These are phyloP conservation scores for Synanthedon myopaeformis DNA, from an alignment of 2,888 invertebrate genomes.

Conservation along the genomic window DNA sequence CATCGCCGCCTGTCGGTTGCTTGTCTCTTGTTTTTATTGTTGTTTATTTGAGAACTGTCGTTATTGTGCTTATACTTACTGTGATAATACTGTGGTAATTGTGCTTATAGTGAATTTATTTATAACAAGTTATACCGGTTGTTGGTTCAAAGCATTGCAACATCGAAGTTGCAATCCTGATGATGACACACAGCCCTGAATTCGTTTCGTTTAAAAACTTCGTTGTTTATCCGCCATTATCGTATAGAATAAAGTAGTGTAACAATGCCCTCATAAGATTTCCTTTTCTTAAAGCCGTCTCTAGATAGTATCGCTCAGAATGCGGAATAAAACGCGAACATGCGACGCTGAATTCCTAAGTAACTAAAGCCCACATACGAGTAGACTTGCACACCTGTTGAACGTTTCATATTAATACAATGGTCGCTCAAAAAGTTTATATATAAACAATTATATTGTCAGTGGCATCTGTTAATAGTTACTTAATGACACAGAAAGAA, in stretches of 20 bases:
- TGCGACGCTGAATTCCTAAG: constrained; percentile 18
- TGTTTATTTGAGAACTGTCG: not conserved
- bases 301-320: constrained; percentile 5
- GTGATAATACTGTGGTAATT: too few relatives aligned
- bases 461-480: too few relatives aligned
- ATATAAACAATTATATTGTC: constrained; percentile 1
- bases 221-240: too few relatives aligned
- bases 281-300: not conserved
- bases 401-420: constrained; percentile 1
- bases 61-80: too few relatives aligned
- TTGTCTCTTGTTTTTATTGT: not conserved
- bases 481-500: constrained; percentile 11
- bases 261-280: not conserved
- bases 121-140: too few relatives aligned
- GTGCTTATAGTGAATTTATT: too few relatives aligned
- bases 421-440: not conserved
- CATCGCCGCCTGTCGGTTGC: constrained; percentile 41
- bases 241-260: too few relatives aligned
- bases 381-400: constrained; percentile 32
- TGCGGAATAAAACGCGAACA: constrained; percentile 11
- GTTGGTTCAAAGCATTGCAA: too few relatives aligned
- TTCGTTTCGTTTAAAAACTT: too few relatives aligned
- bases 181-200: too few relatives aligned
- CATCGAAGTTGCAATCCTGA: too few relatives aligned
- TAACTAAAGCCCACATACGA: constrained; percentile 22